Percentiles rank a stretch among this genome's conserved stretches.
phyloP scores from a whole-genome alignment of 1,140 invertebrate species.

The Temnothorax nylanderi region DNA sequence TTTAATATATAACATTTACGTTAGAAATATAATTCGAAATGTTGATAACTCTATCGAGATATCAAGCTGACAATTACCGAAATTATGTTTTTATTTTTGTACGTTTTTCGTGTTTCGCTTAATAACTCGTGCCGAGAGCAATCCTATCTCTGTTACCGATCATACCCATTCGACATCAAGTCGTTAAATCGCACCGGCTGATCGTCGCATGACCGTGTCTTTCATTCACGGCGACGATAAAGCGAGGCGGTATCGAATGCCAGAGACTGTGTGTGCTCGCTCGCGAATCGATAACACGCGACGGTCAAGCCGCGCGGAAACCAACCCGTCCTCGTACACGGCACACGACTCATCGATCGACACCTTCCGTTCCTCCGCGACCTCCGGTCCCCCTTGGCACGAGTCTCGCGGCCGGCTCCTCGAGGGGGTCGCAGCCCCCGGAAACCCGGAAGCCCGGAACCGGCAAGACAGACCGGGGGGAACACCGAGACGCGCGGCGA shows the following conservation, averaged over 20 bases:
- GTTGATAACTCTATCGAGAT: background rate
- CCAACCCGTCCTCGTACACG: constrained; percentile 61
- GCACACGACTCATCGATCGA: constrained; percentile 68
- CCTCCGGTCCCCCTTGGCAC: background rate
- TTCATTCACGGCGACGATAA: constrained; percentile 61
- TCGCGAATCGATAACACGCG: constrained; percentile 69
- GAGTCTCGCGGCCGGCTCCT: constrained; percentile 12
- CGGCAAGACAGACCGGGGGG: background rate
- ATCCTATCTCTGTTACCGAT: background rate
- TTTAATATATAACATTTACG: background rate
- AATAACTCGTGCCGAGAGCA: background rate
- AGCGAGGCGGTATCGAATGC: constrained; percentile 55
- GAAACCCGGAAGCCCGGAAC: constrained; percentile 27
- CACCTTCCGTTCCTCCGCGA: constrained; percentile 36
- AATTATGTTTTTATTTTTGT: background rate
- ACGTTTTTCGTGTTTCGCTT: background rate
- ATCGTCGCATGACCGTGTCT: constrained; percentile 44
- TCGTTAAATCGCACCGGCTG: constrained; percentile 42
- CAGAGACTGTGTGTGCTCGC: constrained; percentile 54
- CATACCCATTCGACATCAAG: background rate
- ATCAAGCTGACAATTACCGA: background rate
- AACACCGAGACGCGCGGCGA: background rate
- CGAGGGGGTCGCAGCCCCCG: constrained; percentile 55
- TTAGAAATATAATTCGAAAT: background rate
- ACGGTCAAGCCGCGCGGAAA: constrained; percentile 67